phyloP scores from a whole-genome alignment of 2,797 vertebrate genomes.

The Aplochiton taeniatus region DNA sequence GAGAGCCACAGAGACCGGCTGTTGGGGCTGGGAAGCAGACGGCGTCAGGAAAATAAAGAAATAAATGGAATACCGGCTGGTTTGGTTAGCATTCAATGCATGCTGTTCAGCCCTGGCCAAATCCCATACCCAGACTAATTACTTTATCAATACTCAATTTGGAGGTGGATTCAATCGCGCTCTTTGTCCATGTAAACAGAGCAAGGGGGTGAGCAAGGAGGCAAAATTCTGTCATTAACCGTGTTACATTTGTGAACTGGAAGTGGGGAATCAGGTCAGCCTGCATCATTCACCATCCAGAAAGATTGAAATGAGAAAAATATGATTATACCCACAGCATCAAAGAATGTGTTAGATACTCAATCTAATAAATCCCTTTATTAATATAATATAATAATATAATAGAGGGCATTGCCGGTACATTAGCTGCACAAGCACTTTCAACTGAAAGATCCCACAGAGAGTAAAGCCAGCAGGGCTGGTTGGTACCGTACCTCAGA shows the following conservation, averaged over 20 bases:
- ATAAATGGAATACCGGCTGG: constrained; percentile 3
- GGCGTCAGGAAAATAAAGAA: neutral
- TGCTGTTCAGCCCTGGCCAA: constrained; percentile 11
- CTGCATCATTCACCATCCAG: too few species aligned
- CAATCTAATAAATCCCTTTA: too few species aligned
- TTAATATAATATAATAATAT: too few species aligned
- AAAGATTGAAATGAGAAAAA: too few species aligned
- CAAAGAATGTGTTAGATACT: too few species aligned
- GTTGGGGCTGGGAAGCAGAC: neutral
- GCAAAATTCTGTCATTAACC: neutral
- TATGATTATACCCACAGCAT: too few species aligned
- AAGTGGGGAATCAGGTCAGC: too few species aligned
- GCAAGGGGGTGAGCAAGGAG: neutral
- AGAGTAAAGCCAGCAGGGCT: too few species aligned
- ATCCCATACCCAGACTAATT: constrained; percentile 27
- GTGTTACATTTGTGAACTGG: neutral
- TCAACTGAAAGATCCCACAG: neutral
- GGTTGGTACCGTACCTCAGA: constrained; percentile 57
- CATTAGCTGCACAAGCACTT: neutral
- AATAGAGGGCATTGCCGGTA: too few species aligned
- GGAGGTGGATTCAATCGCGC: constrained; percentile 30
- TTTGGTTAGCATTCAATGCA: constrained; percentile 34
- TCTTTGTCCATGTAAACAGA: constrained; percentile 21
- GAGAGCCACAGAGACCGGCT: neutral
- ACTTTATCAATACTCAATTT: constrained; percentile 39